Evolutionary conservation across 2,888 invertebrate genomes (phyloP), one percentile per base, ranked within the genome.

Genomic region (Molanna angustata): DNA sequence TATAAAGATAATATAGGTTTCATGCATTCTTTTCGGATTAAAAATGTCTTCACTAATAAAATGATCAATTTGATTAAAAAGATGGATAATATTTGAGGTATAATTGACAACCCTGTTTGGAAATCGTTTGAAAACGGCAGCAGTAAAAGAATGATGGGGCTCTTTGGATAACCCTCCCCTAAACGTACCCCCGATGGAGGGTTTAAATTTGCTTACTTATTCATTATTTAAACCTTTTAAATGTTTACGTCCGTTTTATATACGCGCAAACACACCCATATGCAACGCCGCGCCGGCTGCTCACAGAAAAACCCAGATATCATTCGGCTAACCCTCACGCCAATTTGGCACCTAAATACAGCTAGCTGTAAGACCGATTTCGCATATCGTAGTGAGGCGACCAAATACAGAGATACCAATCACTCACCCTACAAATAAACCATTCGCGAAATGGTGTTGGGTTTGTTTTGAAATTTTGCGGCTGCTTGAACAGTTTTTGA

Each of bases 141-240:
- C 47, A 40, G 31, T n/a, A 37, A 31, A 41, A 55, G 55, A 46
- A 51, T 45, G 47, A 50, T 53, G 41, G 56, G 57, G 49, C 33
- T 32, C 21, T 21, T 37, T 41, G 31, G 50, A 43, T 48, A 51
- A 50, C 54, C 57, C 57, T 52, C 51, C 22, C 47, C 50, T 52
- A 52, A 42, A 35, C 49, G 39, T 27, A 37, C 48, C 40, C 41
- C 45, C 46, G 51, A 37, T n/a, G 35, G 48, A 52, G 58, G 56
- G 52, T 57, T 55, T 50, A 59, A 59, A 59, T 59, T 59, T 59
- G 58, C 58, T 59, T 59, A 52, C 58, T 56, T 59, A 59, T 59
- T 59, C 58, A 59, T 59, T 59, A 59, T 59, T 59, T 59, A 59
- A 59, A 59, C 58, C 58, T 59, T 59, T 58, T 59, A 59, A 56